Percentiles rank a stretch among this genome's conserved stretches.
These are phyloP conservation scores for Pituophis catenifer DNA, from an alignment of 2,113 vertebrate species.

Conservation along the genomic window DNA sequence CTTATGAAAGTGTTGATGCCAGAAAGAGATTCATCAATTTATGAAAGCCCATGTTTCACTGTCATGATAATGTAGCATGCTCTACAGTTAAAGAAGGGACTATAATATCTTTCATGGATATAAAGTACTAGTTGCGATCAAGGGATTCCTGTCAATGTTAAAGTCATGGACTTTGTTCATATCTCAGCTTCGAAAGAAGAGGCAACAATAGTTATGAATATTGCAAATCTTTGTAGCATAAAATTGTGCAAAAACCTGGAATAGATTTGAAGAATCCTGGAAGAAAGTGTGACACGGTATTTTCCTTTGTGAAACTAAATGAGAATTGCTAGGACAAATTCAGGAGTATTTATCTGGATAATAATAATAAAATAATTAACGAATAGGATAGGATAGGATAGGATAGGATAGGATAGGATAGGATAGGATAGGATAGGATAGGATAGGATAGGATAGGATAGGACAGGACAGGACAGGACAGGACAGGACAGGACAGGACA, in stretches of 20 bases:
- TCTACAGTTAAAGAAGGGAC: neutral
- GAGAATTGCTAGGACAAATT: neutral
- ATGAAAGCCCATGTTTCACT: neutral
- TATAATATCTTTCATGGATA: neutral
- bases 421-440: too few species aligned
- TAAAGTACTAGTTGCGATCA: neutral
- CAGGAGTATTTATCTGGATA: neutral
- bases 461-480: too few species aligned
- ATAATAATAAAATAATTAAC: neutral
- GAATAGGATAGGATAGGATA: too few species aligned
- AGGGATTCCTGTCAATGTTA: neutral
- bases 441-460: too few species aligned
- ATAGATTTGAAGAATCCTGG: neutral
- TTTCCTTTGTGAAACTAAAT: neutral
- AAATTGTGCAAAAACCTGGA: neutral
- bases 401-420: too few species aligned
- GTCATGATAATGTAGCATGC: neutral
- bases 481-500: too few species aligned
- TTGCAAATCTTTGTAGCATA: neutral
- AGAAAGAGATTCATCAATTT: conserved; percentile 4
- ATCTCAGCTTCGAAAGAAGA: neutral
- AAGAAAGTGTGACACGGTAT: neutral
- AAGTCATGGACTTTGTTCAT: neutral
- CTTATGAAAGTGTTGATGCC: neutral
- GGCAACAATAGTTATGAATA: neutral